Percentiles rank a stretch among this genome's conserved stretches.
phyloP scores from a whole-genome alignment of 2,888 invertebrate species.

The Plebejus melissa region DNA sequence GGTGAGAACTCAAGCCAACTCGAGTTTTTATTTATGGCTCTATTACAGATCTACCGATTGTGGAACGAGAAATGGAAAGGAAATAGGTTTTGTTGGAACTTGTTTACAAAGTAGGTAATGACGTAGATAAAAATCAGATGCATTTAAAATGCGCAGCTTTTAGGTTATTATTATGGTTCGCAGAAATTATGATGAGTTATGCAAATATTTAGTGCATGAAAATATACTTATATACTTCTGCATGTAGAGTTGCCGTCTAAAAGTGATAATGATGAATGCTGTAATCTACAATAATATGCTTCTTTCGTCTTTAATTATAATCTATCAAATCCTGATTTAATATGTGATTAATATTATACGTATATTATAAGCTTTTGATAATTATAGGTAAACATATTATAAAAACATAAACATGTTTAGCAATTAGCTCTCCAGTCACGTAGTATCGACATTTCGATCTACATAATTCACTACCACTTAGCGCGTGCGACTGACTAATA shows the following conservation, averaged over 20 bases:
- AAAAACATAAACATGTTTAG: not conserved
- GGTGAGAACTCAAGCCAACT: not conserved
- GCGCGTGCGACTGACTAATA: not conserved
- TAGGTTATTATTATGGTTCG: not conserved
- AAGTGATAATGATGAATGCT: no score
- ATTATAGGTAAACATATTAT: not conserved
- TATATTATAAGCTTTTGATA: no score
- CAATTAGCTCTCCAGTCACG: constrained; percentile 1
- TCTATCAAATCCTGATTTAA: no score
- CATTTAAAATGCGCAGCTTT: not conserved
- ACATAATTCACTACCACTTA: not conserved
- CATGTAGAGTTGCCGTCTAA: no score
- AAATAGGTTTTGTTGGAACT: constrained; percentile 9
- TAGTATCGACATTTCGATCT: constrained; percentile 3
- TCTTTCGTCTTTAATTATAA: no score
- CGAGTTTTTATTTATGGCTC: constrained; percentile 20
- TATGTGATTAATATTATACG: no score
- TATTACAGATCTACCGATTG: constrained; percentile 17
- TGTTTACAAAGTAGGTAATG: constrained; percentile 2
- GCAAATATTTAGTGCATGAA: no score
- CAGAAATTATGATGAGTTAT: no score
- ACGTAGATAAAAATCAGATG: not conserved
- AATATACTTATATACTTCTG: no score
- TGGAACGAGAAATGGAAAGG: constrained; percentile 16
- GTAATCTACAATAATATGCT: no score